phyloP scores from a whole-genome alignment of 2,113 vertebrate species.

The Numida meleagris region DNA sequence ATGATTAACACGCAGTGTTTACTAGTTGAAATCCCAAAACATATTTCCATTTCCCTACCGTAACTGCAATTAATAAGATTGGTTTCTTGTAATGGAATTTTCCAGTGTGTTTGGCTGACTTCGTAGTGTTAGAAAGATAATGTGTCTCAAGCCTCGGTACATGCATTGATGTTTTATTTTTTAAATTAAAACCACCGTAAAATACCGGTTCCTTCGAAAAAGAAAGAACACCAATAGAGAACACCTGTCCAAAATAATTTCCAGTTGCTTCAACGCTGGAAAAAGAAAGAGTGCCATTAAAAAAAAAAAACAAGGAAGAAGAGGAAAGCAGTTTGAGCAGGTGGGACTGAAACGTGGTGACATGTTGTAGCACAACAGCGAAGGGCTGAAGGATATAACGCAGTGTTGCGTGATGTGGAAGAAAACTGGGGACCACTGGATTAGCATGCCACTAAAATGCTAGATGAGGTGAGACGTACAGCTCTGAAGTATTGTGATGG shows the following conservation, averaged over 20 bases:
- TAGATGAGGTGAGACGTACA: slow-evolving; percentile 49
- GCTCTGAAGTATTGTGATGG: slow-evolving; percentile 25
- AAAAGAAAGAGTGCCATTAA: neutral
- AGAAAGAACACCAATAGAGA: neutral
- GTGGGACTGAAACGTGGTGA: slow-evolving; percentile 63
- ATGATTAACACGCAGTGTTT: neutral
- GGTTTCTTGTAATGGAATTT: neutral
- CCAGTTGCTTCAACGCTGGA: neutral
- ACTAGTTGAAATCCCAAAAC: neutral
- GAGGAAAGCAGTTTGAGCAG: slow-evolving; percentile 28
- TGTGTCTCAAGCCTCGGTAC: neutral
- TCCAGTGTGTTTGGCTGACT: neutral
- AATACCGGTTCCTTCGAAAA: neutral
- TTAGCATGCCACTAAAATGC: neutral
- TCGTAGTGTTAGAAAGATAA: neutral
- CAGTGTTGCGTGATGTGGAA: slow-evolving; percentile 50
- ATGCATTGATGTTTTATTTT: neutral
- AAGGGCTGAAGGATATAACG: neutral
- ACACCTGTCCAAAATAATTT: slow-evolving; percentile 2
- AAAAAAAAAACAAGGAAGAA: neutral
- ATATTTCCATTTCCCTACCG: neutral
- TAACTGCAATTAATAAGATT: neutral
- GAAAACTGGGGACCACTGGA: neutral
- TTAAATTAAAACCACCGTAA: neutral
- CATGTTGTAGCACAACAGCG: slow-evolving; percentile 25